Evolutionary conservation across 2,113 vertebrate species (phyloP), one percentile per base, ranked within the genome.

Genomic region (Plecotus auritus): DNA sequence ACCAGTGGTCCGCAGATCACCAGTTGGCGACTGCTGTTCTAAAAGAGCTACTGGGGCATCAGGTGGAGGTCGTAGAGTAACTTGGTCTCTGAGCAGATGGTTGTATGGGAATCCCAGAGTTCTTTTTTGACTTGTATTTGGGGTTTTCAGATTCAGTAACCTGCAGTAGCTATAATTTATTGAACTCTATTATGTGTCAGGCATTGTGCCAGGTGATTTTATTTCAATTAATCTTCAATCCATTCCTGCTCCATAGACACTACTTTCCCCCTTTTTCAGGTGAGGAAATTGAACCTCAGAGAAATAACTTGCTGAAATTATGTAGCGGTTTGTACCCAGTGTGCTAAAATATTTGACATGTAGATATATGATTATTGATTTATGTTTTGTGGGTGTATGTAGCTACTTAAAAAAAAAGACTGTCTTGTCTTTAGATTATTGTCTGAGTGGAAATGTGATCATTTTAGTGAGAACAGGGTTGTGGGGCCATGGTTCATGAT

Each of bases 231-330:
- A 59, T 56, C 67, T 90, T 84, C 9, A n/a, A 7, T 16, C 66
- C 28, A 22, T 5, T 59, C 4, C 70, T 92, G 81, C 74, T 96
- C 42, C 3, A 14, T 16, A 80, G 76, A 54, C 42, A 42, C 8
- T 80, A 8, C 42, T 47, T 69, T 56, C n/a, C 54, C 30, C 5
- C 30, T 28, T 8, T 78, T 86, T 87, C 35, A 91, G 35, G 54
- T 56, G 42, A 94, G 70, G 42, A 76, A 35, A 74, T 70, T 94
- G 84, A 95, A 80, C 84, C 95, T 66, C 54, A 91, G 73, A 91
- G 89, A 84, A 83, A 89, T 89, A 67, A 72, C 28, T 90, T 93
- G 42, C 18, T 74, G 61, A 73, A 56, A 64, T 88, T 90, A 72
- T 56, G 47, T 51, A 90, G 59, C 28, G 88, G 11, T 78, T 73